phyloP scores from a whole-genome alignment of 2,797 vertebrate species.

The Karalla daura region DNA sequence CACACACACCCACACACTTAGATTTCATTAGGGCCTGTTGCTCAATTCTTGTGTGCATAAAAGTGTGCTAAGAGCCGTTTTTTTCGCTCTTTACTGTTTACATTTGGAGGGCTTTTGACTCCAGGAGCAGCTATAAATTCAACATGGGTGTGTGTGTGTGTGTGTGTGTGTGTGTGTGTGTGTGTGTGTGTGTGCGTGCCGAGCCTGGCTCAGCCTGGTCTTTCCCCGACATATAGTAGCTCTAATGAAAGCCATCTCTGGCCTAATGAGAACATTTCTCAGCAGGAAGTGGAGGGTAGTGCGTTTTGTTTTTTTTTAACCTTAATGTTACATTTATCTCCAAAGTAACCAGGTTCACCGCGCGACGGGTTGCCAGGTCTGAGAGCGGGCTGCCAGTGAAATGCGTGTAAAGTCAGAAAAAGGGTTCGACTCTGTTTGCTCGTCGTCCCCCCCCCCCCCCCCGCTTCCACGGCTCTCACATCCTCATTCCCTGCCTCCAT shows the following conservation, averaged over 20 bases:
- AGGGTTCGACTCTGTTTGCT: not conserved
- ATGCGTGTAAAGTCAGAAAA: not conserved
- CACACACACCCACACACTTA: constrained; percentile 24
- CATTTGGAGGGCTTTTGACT: constrained; percentile 11
- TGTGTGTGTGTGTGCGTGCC: not conserved
- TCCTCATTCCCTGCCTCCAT: constrained; percentile 1
- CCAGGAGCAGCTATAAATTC: not conserved
- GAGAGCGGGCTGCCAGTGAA: not conserved
- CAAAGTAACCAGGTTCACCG: constrained; percentile 7
- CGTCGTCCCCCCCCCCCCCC: not conserved
- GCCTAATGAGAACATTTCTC: constrained; percentile 47
- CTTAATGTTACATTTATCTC: constrained; percentile 18
- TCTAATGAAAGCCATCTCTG: constrained; percentile 33
- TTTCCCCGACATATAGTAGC: not conserved
- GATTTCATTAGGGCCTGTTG: constrained; percentile 22
- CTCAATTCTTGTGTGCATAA: constrained; percentile 33
- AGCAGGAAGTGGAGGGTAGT: constrained; percentile 4
- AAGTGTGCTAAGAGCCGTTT: not conserved
- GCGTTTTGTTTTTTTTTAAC: not conserved
- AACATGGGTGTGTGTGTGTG: not conserved
- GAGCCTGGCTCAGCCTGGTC: not conserved
- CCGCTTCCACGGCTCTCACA: not conserved
- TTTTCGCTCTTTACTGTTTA: not conserved
- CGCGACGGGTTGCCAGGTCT: not conserved
- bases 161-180: not conserved